Evolutionary conservation across 1,140 invertebrate species (phyloP).

Genomic region (Dendrolimus kikuchii): DNA sequence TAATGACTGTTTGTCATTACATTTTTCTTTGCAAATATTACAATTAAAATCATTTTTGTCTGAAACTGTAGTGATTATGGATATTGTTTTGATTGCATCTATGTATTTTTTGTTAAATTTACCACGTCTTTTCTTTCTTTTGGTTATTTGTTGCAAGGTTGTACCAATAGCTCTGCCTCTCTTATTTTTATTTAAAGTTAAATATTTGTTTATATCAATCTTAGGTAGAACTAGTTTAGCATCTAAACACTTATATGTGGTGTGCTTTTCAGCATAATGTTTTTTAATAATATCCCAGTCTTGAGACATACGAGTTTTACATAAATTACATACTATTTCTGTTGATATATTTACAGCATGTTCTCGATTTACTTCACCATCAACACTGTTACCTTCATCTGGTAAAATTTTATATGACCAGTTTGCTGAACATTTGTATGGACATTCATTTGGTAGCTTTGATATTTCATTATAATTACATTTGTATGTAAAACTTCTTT

Average conservation of each 20-base stretch:
- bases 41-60: slow-evolving; percentile 29
- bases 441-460: slow-evolving; percentile 33
- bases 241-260: slow-evolving; percentile 43
- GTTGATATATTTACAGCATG: no score
- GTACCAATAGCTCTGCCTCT: slow-evolving; percentile 9
- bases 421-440: slow-evolving; percentile 31
- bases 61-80: neutral
- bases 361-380: slow-evolving; percentile 16
- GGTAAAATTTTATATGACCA: slow-evolving; percentile 4
- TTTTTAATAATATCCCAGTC: slow-evolving; percentile 46
- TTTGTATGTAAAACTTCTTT: slow-evolving; percentile 39
- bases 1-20: slow-evolving; percentile 59
- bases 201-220: slow-evolving; percentile 27
- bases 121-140: slow-evolving; percentile 10
- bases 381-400: slow-evolving; percentile 4
- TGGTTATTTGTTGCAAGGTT: slow-evolving; percentile 15
- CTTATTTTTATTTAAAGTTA: slow-evolving; percentile 14
- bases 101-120: slow-evolving; percentile 16
- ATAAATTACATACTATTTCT: slow-evolving; percentile 31
- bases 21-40: slow-evolving; percentile 70
- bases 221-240: slow-evolving; percentile 33
- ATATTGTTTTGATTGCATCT: slow-evolving; percentile 11
- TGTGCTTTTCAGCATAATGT: slow-evolving; percentile 44
- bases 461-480: slow-evolving; percentile 32
- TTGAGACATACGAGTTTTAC: slow-evolving; percentile 35